Evolutionary conservation across 2,113 vertebrate species (phyloP).

Genomic region (Sander vitreus): DNA sequence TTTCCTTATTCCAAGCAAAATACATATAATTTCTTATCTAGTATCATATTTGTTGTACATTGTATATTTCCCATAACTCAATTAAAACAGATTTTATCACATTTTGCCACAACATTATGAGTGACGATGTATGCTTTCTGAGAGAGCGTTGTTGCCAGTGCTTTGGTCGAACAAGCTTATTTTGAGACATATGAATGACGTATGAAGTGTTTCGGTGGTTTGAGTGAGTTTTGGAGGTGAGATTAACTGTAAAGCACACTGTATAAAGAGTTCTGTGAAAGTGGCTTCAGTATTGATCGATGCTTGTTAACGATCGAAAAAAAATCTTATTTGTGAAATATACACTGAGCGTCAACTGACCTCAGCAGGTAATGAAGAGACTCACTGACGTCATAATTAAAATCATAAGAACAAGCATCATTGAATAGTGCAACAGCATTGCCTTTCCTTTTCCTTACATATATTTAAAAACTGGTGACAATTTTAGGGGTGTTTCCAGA

Average conservation of each 20-base stretch:
- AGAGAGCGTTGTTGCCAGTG: not conserved
- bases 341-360: slow-evolving; percentile 5
- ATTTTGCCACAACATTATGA: not conserved
- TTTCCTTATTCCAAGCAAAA: no score
- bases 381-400: not conserved
- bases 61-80: no score
- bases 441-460: not conserved
- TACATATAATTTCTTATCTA: no score
- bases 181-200: not conserved
- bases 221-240: no score
- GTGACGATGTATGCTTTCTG: not conserved
- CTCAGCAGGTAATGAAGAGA: slow-evolving; percentile 4
- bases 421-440: not conserved
- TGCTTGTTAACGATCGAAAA: no score
- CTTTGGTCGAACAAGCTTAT: not conserved
- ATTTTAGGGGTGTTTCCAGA: slow-evolving; percentile 11
- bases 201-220: no score
- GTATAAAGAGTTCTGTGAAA: no score
- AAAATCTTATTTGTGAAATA: slow-evolving; percentile 3
- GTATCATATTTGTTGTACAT: no score
- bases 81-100: no score
- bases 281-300: no score
- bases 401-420: slow-evolving; percentile 8
- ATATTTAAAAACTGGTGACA: not conserved
- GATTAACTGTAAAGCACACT: no score